Conservation (phyloP, 2,888 invertebrate species). For the Pachycephus smyrnensis region DNA sequence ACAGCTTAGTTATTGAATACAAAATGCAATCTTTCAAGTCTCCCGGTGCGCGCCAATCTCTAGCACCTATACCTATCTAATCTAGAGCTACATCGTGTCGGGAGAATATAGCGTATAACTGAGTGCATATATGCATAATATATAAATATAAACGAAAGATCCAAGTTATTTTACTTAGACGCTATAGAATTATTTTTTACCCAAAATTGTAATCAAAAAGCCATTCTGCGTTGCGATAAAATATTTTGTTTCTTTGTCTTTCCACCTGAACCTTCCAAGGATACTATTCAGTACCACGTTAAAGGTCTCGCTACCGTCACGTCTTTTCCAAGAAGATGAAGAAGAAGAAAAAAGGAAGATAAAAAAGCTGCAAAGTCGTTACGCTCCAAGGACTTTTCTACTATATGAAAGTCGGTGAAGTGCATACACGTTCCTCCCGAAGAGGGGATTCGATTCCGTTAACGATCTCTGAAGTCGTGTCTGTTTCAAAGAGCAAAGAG, state of each 20-base stretch:
- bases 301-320: not conserved
- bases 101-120: not conserved
- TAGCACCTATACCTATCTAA: not conserved
- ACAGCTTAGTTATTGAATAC: constrained; percentile 59
- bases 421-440: not conserved
- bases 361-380: not conserved
- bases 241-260: not conserved
- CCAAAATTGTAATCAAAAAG: not conserved
- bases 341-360: not conserved
- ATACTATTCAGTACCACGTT: not conserved
- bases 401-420: not conserved
- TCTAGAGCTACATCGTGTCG: not conserved
- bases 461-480: not conserved
- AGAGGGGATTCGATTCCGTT: not conserved
- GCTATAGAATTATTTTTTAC: not conserved
- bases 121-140: not conserved
- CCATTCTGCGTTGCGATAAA: not conserved
- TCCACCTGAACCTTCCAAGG: not conserved
- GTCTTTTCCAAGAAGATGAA: not conserved
- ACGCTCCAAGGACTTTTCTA: not conserved
- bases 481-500: not conserved
- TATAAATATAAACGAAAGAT: not conserved
- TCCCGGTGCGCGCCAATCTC: constrained; percentile 14
- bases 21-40: constrained; percentile 55
- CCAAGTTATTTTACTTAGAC: not conserved